phyloP scores from a whole-genome alignment of 2,888 invertebrate species.

The Charanyca ferruginea region DNA sequence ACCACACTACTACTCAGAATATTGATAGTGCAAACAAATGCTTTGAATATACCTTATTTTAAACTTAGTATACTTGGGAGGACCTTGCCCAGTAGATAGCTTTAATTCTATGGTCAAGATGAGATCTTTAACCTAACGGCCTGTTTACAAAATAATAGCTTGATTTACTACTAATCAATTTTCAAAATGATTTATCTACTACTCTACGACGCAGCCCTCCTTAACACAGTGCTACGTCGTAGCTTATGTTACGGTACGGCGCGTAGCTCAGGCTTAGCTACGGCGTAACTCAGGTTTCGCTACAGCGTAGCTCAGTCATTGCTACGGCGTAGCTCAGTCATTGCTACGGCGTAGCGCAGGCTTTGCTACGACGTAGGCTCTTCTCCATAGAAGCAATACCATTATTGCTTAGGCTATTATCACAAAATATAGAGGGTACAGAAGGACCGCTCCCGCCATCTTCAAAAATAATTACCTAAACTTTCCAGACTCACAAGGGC shows the following conservation, averaged over 20 bases:
- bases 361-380: constrained; percentile 3
- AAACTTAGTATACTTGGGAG: too few relatives aligned
- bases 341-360: not conserved
- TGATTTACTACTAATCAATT: not conserved
- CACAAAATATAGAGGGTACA: too few relatives aligned
- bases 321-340: not conserved
- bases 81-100: not conserved
- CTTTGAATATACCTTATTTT: not conserved
- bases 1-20: not conserved
- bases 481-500: too few relatives aligned
- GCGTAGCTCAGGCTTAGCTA: not conserved
- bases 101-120: too few relatives aligned
- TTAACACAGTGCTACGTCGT: not conserved
- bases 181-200: not conserved
- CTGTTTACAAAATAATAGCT: not conserved
- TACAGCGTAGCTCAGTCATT: not conserved
- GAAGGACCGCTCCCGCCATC: too few relatives aligned
- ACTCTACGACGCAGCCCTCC: not conserved
- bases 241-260: too few relatives aligned
- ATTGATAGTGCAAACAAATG: not conserved
- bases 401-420: too few relatives aligned
- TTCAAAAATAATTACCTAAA: too few relatives aligned
- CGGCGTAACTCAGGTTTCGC: not conserved
- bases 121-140: too few relatives aligned
- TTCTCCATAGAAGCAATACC: too few relatives aligned